Base-by-base conservation (phyloP, 1,140 invertebrate genomes). In the Macrobrachium nipponense region DNA sequence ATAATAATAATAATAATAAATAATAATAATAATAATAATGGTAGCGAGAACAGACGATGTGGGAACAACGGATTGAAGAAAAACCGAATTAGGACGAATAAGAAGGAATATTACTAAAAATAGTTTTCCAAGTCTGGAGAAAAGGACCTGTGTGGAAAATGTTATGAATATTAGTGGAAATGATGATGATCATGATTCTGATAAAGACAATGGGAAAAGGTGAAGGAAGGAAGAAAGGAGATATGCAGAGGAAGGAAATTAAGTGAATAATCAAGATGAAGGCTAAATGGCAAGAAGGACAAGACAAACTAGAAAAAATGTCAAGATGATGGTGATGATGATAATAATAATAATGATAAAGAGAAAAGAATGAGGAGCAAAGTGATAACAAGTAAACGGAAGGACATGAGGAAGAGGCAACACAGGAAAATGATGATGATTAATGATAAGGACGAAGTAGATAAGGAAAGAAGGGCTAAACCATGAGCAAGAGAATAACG, bases 251-350 rank as follows among this genome's bases (percentile, higher is more conserved):
- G 4, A 17, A 62, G 77, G 43, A 44, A 66, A 36, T 64, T 59
- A 66, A 44, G 20, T 43, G 77, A 80, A 62, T 44, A 51, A 66
- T 60, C 44, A 62, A 64, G 62, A 66, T 60, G 66, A 51, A 66
- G n/a, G 66, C 18, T 18, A 43, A 66, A 43, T 68, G 62, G n/a
- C n/a, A n/a, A n/a, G n/a, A 80, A 66, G 58, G 62, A 70, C 27
- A 62, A 70, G 66, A 66, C 62, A 70, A 58, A 70, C 43, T 58
- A 18, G 43, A n/a, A 15, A 44, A 20, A 68, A 27, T 18, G 61
- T n/a, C 36, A 80, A 43, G 44, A 64, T n/a, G 64, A 80, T 27
- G 59, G 14, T 20, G 64, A 66, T n/a, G 23, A 20, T 61, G n/a
- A n/a, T n/a, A n/a, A n/a, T n/a, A n/a, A n/a, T n/a, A n/a, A n/a